A percentile compares a stretch with the other conserved stretches of the same genome.
These are phyloP conservation scores for Polymixis lichenea DNA, from an alignment of 2,888 invertebrate genomes.

Conservation along the genomic window DNA sequence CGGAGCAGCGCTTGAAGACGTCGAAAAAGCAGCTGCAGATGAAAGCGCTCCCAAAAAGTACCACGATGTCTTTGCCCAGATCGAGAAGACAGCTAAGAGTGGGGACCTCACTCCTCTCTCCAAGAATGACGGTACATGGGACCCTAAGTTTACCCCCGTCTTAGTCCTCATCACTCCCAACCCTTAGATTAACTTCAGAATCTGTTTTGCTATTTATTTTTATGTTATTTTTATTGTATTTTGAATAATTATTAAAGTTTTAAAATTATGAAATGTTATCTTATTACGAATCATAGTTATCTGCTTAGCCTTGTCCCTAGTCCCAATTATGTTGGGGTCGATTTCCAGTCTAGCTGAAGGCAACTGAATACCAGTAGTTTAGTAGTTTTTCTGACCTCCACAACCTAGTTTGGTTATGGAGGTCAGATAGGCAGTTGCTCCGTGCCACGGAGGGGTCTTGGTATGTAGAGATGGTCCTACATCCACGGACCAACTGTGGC, in stretches of 20 bases:
- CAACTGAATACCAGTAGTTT: too few species aligned
- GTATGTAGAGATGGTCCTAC: too few species aligned
- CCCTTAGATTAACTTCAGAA: conserved; percentile 65
- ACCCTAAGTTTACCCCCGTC: conserved; percentile 80
- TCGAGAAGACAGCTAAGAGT: conserved; percentile 79
- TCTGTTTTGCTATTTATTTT: conserved; percentile 55
- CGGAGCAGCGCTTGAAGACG: conserved; percentile 76
- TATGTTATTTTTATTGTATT: conserved; percentile 53
- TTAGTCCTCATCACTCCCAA: conserved; percentile 81
- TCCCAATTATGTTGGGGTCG: too few species aligned
- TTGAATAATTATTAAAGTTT: conserved; percentile 52
- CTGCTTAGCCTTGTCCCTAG: too few species aligned
- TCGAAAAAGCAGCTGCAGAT: conserved; percentile 76
- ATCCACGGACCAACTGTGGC: too few species aligned
- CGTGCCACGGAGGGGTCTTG: too few species aligned
- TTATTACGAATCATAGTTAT: not conserved
- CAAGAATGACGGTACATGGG: conserved; percentile 81
- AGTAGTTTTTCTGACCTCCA: too few species aligned
- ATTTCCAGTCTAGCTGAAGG: too few species aligned
- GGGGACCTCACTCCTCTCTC: conserved; percentile 81
- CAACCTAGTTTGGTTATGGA: too few species aligned
- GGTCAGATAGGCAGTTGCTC: too few species aligned
- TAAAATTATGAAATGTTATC: conserved; percentile 2
- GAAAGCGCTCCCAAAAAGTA: conserved; percentile 75
- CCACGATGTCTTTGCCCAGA: conserved; percentile 79